Conservation (phyloP, 2,113 vertebrate genomes). For the Orthochromis malagaraziensis region DNA sequence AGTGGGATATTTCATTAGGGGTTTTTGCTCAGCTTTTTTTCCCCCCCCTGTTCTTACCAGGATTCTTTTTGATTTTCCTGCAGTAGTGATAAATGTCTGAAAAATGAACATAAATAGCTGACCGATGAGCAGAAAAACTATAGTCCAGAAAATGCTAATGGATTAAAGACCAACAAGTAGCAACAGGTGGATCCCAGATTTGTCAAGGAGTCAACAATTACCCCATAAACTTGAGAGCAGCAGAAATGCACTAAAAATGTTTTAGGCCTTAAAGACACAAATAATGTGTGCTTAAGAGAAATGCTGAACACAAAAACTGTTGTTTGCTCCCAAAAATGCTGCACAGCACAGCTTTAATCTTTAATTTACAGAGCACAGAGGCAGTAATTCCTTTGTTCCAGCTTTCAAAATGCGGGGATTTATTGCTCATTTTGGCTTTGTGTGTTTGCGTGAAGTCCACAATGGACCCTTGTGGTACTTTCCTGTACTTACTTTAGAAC, state of each 20-base stretch:
- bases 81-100: background rate
- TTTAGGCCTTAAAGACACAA: background rate
- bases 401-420: background rate
- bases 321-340: background rate
- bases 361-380: background rate
- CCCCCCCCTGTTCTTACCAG: background rate
- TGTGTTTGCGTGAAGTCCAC: background rate
- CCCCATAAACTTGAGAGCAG: background rate
- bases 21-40: background rate
- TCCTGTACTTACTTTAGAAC: constrained; percentile 87
- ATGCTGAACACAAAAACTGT: background rate
- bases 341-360: background rate
- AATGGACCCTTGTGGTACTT: background rate
- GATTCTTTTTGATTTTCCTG: background rate
- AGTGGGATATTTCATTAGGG: background rate
- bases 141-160: background rate
- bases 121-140: background rate
- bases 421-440: background rate
- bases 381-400: background rate
- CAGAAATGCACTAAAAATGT: background rate
- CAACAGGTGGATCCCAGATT: background rate
- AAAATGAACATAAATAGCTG: background rate
- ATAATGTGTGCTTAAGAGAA: background rate
- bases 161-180: background rate
- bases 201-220: background rate